Base-by-base conservation (phyloP, 1,140 invertebrate genomes). In the Brachionus sp. region DNA sequence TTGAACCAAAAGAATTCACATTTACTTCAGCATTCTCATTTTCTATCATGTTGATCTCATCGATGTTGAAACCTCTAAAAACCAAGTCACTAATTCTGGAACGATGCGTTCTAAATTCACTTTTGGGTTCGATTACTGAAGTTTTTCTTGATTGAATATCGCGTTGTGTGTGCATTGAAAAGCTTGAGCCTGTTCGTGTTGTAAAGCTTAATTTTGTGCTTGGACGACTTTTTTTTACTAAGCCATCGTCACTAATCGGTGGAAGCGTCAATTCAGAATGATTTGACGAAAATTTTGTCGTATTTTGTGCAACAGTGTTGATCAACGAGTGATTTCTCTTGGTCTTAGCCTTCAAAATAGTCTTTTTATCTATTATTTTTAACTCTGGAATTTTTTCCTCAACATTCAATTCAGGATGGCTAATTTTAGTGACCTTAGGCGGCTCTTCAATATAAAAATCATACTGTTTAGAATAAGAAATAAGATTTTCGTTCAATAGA, bases 401-500 rank as follows among this genome's bases (percentile, higher is more conserved):
- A 3, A 13, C 13, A 12, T 75, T 44, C 19, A 75, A 25, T 19
- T 46, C 19, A 7, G 37, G 37, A 46, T 75, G 70, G 39, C 29
- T 37, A 4, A 70, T 70, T 16, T 16, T 12, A 16, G 66, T 70
- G n/a, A 39, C 35, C 37, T 70, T 33, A 7, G 66, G n/a, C 35
- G 37, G 12, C 16, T 70, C 66, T 10, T 50, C 70, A 12, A 75
- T n/a, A 75, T 25, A 75, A 7, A 44, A 46, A 19, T 75, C 70
- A 29, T 75, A 75, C n/a, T 75, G 39, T 75, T 75, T 75, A 33
- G 70, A 75, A 46, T 75, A 50, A 3, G 39, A 25, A 25, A 75
- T 75, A 23, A 75, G 23, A 46, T 75, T 75, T 5, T 75, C 70
- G 25, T 44, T 75, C 19, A 75, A 29, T 46, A 75, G 23, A 10